Conservation (phyloP, 2,797 vertebrate species). For the Crocidura indochinensis region DNA sequence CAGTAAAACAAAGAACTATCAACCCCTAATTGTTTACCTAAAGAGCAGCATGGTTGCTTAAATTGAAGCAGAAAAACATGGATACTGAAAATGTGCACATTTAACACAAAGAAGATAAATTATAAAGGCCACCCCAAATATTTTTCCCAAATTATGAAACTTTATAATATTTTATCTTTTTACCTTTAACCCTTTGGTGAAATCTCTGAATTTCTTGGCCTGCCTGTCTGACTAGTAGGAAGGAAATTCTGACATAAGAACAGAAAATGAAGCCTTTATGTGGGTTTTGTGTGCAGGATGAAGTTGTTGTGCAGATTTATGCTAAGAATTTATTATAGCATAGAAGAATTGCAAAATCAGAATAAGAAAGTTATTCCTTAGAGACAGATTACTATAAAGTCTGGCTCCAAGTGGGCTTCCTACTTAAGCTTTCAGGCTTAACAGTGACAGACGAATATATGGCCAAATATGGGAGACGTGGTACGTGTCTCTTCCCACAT, state of each 20-base stretch:
- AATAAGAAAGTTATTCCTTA: conserved; percentile 62
- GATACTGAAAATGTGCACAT: conserved; percentile 43
- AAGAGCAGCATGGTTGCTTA: conserved; percentile 58
- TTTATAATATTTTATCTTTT: conserved; percentile 46
- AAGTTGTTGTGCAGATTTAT: conserved; percentile 74
- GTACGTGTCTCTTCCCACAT: conserved; percentile 50
- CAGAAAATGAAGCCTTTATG: conserved; percentile 31
- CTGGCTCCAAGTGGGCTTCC: conserved; percentile 57
- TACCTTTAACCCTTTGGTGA: conserved; percentile 65
- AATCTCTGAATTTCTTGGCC: conserved; percentile 62
- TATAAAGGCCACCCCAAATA: conserved; percentile 65
- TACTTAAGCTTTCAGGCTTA: conserved; percentile 62
- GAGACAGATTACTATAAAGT: conserved; percentile 67
- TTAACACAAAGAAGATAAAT: conserved; percentile 67
- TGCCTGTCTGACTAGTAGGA: conserved; percentile 60
- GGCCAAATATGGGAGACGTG: conserved; percentile 58
- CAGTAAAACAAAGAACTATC: conserved; percentile 65
- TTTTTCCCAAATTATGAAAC: conserved; percentile 58
- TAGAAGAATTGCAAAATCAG: conserved; percentile 75
- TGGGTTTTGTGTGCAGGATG: conserved; percentile 39
- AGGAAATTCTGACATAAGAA: conserved; percentile 69
- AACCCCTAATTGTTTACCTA: conserved; percentile 61
- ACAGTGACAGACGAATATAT: conserved; percentile 69
- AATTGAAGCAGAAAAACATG: conserved; percentile 60
- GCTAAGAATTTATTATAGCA: conserved; percentile 72